Percentiles rank a stretch among this genome's conserved stretches.
Conservation (phyloP, 2,888 invertebrate species). For the Xanthia icteritia region DNA sequence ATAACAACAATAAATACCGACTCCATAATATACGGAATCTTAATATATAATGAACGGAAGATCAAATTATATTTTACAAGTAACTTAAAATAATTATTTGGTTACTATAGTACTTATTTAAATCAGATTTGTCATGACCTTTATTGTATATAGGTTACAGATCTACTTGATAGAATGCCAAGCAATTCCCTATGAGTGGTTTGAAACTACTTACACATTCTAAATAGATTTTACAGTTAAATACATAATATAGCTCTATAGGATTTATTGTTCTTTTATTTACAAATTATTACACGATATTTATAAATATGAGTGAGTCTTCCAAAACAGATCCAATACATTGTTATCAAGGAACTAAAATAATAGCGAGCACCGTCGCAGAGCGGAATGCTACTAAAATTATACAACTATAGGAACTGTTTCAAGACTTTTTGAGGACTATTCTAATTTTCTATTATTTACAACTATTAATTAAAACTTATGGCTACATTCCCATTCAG, state of each 20-base stretch:
- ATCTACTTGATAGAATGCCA: conserved; percentile 64
- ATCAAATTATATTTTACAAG: conserved; percentile 67
- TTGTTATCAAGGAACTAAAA: conserved; percentile 61
- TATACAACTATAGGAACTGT: conserved; percentile 82
- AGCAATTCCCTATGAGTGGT: conserved; percentile 29
- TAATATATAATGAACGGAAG: conserved; percentile 60
- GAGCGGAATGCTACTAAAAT: conserved; percentile 70
- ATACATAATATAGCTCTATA: conserved; percentile 19
- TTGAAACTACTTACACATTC: conserved; percentile 32
- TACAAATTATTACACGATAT: conserved; percentile 40
- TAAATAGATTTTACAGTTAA: conserved; percentile 26
- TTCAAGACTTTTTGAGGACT: conserved; percentile 69
- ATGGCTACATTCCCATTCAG: conserved; percentile 87
- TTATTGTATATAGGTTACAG: conserved; percentile 71
- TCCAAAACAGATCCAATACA: conserved; percentile 65
- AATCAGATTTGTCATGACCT: conserved; percentile 84
- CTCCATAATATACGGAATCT: conserved; percentile 87
- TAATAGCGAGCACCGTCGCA: conserved; percentile 55
- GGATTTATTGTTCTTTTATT: conserved; percentile 54
- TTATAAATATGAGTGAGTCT: conserved; percentile 53
- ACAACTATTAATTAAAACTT: conserved; percentile 73
- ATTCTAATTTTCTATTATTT: conserved; percentile 72
- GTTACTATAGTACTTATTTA: conserved; percentile 75
- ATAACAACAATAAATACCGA: conserved; percentile 85
- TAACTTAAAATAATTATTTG: conserved; percentile 80